Base-by-base conservation (phyloP, 2,888 invertebrate genomes). In the Petrophora chlorosata region DNA sequence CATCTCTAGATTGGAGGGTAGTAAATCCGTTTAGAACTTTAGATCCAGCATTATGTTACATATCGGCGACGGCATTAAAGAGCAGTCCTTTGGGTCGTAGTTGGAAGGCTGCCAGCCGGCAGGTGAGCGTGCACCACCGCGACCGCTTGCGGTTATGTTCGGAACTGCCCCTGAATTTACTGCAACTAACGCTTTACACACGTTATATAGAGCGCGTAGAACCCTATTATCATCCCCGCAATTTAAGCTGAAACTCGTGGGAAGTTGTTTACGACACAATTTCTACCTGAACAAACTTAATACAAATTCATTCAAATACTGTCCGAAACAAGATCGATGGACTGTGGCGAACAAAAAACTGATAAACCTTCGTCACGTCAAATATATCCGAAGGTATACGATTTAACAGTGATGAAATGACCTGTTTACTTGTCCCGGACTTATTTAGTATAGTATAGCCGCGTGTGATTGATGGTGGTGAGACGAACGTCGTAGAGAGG, bases 41-140 rank as follows among this genome's bases (percentile, higher is more conserved):
- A 53, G 50, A 65, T 63, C 61, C 56, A 48, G 55, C 60, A 61
- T 60, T 53, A 61, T 51, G 52, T 29, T 32, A 32, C 36, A 41
- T 41, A 41, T 23, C 23, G 54, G 49, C 32, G 45, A 49, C 23
- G 38, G 52, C 45, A 53, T 59, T 59, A 61, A 59, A 59, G 59
- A 60, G 55, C 56, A 48, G 44, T 55, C 52, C 60, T 59, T 59
- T 56, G 53, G 57, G 50, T 43, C 52, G 51, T n/a, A n/a, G 51
- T 64, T 76, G 76, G 78, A 66, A 49, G 46, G 35, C 44, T 50
- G 81, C 83, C 83, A 84, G 70, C 72, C 73, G 56, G 56, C 73
- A 75, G 76, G 79, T 82, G 74, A 81, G 74, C 9, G 25, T 73
- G 66, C 67, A 61, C 66, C 65, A 66, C 68, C 61, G 53, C 67